Base-by-base conservation (phyloP, 2,888 invertebrate genomes). In the Lobophora halterata region DNA sequence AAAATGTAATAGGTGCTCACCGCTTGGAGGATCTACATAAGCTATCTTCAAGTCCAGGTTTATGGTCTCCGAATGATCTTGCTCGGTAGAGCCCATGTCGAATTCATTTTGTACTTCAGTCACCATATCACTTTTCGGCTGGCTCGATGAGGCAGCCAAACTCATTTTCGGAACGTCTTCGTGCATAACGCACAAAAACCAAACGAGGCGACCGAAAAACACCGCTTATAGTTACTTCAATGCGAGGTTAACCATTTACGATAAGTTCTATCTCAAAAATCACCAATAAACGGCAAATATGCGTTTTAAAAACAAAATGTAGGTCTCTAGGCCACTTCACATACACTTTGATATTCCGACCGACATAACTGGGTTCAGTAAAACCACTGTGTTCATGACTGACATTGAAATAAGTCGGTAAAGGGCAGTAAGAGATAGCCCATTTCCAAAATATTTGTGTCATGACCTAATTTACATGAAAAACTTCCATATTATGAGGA, bases 321-420 rank as follows among this genome's bases (percentile, higher is more conserved):
- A 93, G 93, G 93, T 93, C 93, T 93, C 91, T 93, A 93, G 93
- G 93, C 92, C 93, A 93, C 93, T 93, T 92, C 92, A 92, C 92
- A 92, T 93, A 92, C 92, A 85, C 92, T 92, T 91, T 90, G 91
- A 90, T 92, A 92, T 90, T 91, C 89, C 90, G 90, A 90, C 91
- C 90, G 90, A 91, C 91, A 90, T 90, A 88, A 91, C 91, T 42
- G 32, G 37, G 89, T 88, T 92, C 92, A 92, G 91, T 89, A 81
- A 83, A 90, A 86, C 88, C 87, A 89, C 92, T 85, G 83, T 86
- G 79, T 87, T 90, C 90, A 90, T 90, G 88, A 88, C 87, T 88
- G 88, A 88, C 88, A 88, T 88, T 88, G 88, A 88, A 88, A 77
- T 81, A 83, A 58, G 77, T 85, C 82, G 85, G 83, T 82, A 86